A percentile compares a stretch with the other conserved stretches of the same genome.
phyloP scores from a whole-genome alignment of 2,113 vertebrate species.

The Turnix velox region DNA sequence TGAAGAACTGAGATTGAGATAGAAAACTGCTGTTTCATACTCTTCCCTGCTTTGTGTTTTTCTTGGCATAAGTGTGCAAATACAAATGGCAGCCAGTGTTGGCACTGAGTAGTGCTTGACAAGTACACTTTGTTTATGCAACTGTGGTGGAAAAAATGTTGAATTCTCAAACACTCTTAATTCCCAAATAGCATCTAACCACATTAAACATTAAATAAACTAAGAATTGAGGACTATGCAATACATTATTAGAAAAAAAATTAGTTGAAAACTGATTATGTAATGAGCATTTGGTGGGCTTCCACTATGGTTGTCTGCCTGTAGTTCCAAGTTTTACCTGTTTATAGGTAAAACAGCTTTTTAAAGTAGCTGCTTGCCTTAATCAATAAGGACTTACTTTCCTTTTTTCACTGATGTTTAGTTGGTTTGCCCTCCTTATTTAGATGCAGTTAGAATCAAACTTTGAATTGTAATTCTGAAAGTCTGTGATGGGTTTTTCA shows the following conservation, averaged over 20 bases:
- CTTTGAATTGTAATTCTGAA: not conserved
- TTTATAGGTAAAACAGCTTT: not conserved
- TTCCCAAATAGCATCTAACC: not conserved
- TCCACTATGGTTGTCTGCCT: not conserved
- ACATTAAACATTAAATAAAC: not conserved
- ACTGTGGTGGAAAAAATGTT: not conserved
- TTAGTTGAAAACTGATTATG: not conserved
- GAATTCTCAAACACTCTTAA: not conserved
- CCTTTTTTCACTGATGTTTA: not conserved
- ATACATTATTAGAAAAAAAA: not conserved
- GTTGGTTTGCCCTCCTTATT: not conserved
- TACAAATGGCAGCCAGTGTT: not conserved
- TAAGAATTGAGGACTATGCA: not conserved
- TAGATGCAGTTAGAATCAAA: not conserved
- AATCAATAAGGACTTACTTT: not conserved
- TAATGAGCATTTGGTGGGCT: not conserved
- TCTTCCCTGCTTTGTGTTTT: not conserved
- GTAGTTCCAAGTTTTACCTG: not conserved
- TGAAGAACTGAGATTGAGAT: not conserved
- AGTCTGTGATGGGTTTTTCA: not conserved
- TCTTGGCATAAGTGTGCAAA: not conserved
- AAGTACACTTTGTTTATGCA: not conserved
- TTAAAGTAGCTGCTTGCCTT: not conserved
- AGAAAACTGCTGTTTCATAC: not conserved
- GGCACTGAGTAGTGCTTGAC: not conserved